phyloP scores from a whole-genome alignment of 2,888 invertebrate genomes.

The Tinea trinotella region DNA sequence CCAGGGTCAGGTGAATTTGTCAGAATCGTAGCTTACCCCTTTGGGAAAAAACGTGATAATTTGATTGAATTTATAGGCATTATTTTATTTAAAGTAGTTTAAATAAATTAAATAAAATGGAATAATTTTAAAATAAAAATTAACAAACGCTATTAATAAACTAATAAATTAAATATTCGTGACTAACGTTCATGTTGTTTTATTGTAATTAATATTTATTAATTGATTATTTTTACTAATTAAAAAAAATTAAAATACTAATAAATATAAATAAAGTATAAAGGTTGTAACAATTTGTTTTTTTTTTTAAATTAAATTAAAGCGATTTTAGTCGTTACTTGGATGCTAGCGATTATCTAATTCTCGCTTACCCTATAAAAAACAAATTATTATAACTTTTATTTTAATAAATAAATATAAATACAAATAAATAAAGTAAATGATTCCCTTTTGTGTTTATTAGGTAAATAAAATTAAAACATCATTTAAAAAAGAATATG shows the following conservation, averaged over 20 bases:
- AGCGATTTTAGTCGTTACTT: neutral
- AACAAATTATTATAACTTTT: neutral
- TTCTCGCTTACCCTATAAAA: too few relatives aligned
- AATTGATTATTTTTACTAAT: neutral
- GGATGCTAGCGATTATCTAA: too few relatives aligned
- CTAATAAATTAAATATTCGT: slow-evolving; percentile 3
- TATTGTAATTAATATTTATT: neutral
- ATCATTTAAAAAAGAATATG: slow-evolving; percentile 11
- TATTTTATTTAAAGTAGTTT: neutral
- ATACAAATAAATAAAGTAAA: slow-evolving; percentile 19
- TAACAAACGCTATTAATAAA: neutral
- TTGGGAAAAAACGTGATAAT: too few relatives aligned
- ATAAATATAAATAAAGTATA: neutral
- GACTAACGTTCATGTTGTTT: neutral
- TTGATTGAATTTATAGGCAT: too few relatives aligned
- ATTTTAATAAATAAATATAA: slow-evolving; percentile 21
- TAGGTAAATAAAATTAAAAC: slow-evolving; percentile 14
- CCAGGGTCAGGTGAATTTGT: too few relatives aligned
- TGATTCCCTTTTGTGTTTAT: slow-evolving; percentile 22
- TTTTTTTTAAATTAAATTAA: neutral
- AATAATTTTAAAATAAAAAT: neutral
- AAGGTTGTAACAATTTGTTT: neutral
- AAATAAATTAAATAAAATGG: neutral
- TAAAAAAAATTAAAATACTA: neutral
- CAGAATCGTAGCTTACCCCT: too few relatives aligned